Percentiles rank a stretch among this genome's conserved stretches.
Conservation (phyloP, 2,797 vertebrate genomes). For the Pipistrellus kuhlii region DNA sequence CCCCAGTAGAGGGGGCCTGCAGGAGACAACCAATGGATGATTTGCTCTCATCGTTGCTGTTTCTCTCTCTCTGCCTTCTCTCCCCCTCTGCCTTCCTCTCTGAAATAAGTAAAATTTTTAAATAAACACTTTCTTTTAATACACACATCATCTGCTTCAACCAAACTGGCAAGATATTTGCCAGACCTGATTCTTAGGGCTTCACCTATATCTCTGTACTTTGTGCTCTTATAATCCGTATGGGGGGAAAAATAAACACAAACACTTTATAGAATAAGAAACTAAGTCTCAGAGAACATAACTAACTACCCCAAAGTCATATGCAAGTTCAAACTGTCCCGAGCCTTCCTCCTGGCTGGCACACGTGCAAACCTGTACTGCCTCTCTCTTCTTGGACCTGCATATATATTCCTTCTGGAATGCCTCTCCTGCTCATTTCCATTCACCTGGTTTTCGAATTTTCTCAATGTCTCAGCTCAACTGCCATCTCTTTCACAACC, state of each 20-base stretch:
- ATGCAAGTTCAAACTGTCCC: background rate
- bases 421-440: background rate
- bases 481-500: background rate
- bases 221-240: background rate
- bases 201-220: background rate
- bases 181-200: background rate
- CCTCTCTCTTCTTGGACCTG: accelerated
- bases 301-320: background rate
- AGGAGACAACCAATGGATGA: no score
- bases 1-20: no score
- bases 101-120: no score
- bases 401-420: background rate
- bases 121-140: background rate
- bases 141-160: background rate
- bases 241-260: background rate
- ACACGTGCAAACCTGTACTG: background rate
- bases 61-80: no score
- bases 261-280: background rate
- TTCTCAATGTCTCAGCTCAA: background rate
- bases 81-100: no score
- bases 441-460: no score
- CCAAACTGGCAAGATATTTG: background rate
- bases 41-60: no score
- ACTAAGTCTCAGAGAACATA: background rate
- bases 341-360: background rate